Evolutionary conservation across 53 echinoderm and acorn worm genomes (phyloP).

Genomic region (Crossaster papposus): DNA sequence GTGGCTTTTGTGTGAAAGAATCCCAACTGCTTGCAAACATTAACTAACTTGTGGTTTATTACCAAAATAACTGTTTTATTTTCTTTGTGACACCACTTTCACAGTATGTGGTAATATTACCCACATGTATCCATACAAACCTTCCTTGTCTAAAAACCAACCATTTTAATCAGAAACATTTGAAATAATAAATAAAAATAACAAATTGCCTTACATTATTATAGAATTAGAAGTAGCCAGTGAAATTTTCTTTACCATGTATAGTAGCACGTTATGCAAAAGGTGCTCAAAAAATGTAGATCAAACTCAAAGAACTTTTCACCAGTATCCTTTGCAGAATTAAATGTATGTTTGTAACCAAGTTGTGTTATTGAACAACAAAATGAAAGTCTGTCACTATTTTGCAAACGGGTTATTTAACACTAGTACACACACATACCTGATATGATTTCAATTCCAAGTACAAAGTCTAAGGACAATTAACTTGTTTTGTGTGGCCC

Average conservation of each 20-base stretch:
- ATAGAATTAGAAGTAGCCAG: too few species aligned
- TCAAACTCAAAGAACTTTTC: too few species aligned
- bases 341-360: neutral
- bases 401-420: conserved; percentile 2
- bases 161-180: neutral
- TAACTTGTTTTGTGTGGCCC: neutral
- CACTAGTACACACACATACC: conserved; percentile 22
- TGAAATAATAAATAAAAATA: too few species aligned
- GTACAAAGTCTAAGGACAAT: conserved; percentile 27
- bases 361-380: conserved; percentile 19
- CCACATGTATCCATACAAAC: neutral
- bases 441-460: neutral
- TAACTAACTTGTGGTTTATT: conserved; percentile 36
- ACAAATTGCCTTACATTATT: too few species aligned
- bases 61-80: conserved; percentile 21
- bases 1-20: conserved; percentile 20
- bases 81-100: conserved; percentile 29
- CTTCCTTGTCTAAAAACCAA: neutral
- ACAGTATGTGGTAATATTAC: conserved; percentile 7
- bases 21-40: conserved; percentile 29
- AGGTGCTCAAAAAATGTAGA: too few species aligned
- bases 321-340: neutral
- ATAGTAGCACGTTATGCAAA: too few species aligned
- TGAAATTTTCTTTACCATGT: too few species aligned
- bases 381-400: conserved; percentile 29